Evolutionary conservation across 2,888 invertebrate species (phyloP), one percentile per base, ranked within the genome.

Genomic region (Eristalinus aeneus): DNA sequence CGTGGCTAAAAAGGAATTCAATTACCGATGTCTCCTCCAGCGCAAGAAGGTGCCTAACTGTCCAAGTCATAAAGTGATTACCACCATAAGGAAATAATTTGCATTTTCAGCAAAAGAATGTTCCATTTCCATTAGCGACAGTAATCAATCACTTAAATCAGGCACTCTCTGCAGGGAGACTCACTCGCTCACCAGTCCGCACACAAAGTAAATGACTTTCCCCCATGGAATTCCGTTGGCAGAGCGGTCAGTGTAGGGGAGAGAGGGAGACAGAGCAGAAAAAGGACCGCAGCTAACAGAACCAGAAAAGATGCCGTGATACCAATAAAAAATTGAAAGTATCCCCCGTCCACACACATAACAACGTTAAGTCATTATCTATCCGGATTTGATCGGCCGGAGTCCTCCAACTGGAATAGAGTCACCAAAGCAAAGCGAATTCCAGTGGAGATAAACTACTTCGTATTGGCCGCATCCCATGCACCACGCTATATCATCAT

Each of bases 291-390:
- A 11, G 5, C 5, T 58, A n/a, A 23, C 32, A 53, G 56, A 65
- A 65, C 64, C n/a, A 65, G 34, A 75, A 11, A 64, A 65, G 31
- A 23, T 46, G 46, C 46, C 46, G 46, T 46, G 64, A 34, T 53
- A 58, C 53, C 73, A 79, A 73, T 79, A 76, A 60, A 86, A 86
- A 86, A 82, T 63, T 86, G 82, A 86, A 86, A 86, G 86, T 86
- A 74, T 82, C 64, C 12, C 64, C 39, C 9, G 6, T n/a, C 10
- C 71, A 56, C 65, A 23, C 81, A 77, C 73, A 77, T 77, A 86
- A 82, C 77, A 86, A 74, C 82, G 86, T 86, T 86, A 86, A 86
- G 82, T 86, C 86, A 86, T 86, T 82, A 86, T 86, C 77, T 73
- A 69, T 56, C 61, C 60, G 36, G 63, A 60, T 34, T 58, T 68